Evolutionary conservation across 2,888 invertebrate genomes (phyloP).

Genomic region (Cataglyphis altisquamis): DNA sequence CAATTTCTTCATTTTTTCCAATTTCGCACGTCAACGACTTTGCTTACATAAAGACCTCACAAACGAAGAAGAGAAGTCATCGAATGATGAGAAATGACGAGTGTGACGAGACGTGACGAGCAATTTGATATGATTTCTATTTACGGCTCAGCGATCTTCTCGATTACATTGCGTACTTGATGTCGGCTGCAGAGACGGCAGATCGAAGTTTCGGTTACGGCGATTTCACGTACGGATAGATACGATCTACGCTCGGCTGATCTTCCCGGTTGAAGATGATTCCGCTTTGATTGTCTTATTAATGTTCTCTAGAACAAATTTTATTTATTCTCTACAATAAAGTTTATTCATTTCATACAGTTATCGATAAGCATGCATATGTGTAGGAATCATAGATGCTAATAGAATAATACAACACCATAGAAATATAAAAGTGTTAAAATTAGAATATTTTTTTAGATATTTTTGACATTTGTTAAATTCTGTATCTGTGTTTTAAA

Average conservation of each 20-base stretch:
- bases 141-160: conserved; percentile 70
- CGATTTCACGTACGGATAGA: conserved; percentile 50
- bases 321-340: too few species aligned
- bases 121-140: conserved; percentile 75
- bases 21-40: conserved; percentile 64
- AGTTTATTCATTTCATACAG: neutral
- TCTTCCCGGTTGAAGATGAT: conserved; percentile 23
- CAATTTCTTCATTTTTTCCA: conserved; percentile 55
- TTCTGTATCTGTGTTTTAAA: neutral
- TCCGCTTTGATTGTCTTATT: neutral
- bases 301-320: neutral
- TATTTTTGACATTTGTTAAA: neutral
- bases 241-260: conserved; percentile 25
- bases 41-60: conserved; percentile 64
- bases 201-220: conserved; percentile 38
- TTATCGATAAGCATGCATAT: neutral
- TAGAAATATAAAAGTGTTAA: neutral
- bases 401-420: neutral
- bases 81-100: conserved; percentile 48
- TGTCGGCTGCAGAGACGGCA: neutral
- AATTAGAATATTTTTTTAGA: neutral
- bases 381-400: neutral
- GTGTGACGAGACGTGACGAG: conserved; percentile 21
- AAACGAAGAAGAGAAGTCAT: conserved; percentile 47
- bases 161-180: conserved; percentile 38